phyloP scores from a whole-genome alignment of 2,888 invertebrate species.

The Orgyia antiqua region DNA sequence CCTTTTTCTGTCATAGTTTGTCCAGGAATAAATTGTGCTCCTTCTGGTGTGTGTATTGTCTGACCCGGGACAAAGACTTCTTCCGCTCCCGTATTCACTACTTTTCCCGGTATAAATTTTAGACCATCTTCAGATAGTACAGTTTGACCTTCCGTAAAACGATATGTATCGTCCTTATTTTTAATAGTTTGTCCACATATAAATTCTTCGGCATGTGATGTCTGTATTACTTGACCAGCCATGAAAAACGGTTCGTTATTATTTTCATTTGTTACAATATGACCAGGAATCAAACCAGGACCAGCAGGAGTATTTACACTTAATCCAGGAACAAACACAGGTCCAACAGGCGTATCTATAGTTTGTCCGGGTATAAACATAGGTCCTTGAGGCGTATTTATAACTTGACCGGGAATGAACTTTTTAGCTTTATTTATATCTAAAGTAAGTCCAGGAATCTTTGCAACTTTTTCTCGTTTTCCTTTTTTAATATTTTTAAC shows the following conservation, averaged over 20 bases:
- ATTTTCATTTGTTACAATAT: conserved; percentile 79
- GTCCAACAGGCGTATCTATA: conserved; percentile 81
- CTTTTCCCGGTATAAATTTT: conserved; percentile 80
- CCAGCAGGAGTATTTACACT: conserved; percentile 83
- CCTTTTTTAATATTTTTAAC: conserved; percentile 80
- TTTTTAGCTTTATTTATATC: conserved; percentile 82
- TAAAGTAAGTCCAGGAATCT: conserved; percentile 81
- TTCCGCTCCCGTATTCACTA: conserved; percentile 64
- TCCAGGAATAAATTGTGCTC: conserved; percentile 81
- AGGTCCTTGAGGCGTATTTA: conserved; percentile 83
- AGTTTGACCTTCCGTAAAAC: conserved; percentile 81
- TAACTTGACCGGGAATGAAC: conserved; percentile 84
- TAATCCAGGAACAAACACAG: conserved; percentile 85
- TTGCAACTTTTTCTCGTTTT: conserved; percentile 76
- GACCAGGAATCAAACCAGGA: conserved; percentile 84
- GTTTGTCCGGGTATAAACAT: conserved; percentile 88
- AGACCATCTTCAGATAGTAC: conserved; percentile 79
- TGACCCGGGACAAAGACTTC: conserved; percentile 80
- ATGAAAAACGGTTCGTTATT: conserved; percentile 81
- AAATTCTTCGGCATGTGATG: conserved; percentile 76
- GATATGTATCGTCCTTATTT: conserved; percentile 71
- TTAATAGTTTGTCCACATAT: conserved; percentile 81
- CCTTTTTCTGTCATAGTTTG: conserved; percentile 75
- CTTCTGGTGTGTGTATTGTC: conserved; percentile 77
- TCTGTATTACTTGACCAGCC: conserved; percentile 82